Conservation (phyloP, 2,113 vertebrate genomes). For the Callospermophilus lateralis region DNA sequence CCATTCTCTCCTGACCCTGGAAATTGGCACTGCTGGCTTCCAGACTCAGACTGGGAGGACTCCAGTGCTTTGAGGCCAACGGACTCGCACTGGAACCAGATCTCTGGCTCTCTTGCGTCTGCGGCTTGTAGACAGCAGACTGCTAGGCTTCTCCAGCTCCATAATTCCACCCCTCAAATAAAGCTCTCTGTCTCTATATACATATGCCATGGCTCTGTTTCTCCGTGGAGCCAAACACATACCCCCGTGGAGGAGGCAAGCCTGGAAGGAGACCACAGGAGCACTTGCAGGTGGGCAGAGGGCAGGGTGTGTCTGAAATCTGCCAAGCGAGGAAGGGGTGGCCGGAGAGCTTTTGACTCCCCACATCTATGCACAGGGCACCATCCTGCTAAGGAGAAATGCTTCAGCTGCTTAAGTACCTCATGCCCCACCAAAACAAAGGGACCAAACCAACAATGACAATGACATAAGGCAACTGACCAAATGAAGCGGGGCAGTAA, state of each 20-base stretch:
- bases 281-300: neutral
- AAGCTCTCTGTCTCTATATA: neutral
- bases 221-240: neutral
- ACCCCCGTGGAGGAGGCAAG: neutral
- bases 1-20: too few species aligned
- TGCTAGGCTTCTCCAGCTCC: neutral
- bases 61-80: too few species aligned
- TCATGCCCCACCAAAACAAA: neutral
- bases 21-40: too few species aligned
- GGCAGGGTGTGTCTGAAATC: neutral
- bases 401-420: neutral
- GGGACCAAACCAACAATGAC: neutral
- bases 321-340: neutral
- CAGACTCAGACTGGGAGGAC: too few species aligned
- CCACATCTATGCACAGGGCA: neutral
- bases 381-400: fast-evolving
- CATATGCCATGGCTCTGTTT: neutral
- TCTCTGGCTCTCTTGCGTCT: neutral
- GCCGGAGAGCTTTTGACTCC: neutral
- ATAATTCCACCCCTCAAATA: neutral
- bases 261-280: neutral
- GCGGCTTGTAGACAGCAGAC: neutral
- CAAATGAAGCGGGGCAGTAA: neutral
- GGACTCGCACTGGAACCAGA: too few species aligned
- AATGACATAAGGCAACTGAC: neutral